Evolutionary conservation across 2,888 invertebrate species (phyloP), one percentile per base, ranked within the genome.

Genomic region (Drosophila quasianomalipes): DNA sequence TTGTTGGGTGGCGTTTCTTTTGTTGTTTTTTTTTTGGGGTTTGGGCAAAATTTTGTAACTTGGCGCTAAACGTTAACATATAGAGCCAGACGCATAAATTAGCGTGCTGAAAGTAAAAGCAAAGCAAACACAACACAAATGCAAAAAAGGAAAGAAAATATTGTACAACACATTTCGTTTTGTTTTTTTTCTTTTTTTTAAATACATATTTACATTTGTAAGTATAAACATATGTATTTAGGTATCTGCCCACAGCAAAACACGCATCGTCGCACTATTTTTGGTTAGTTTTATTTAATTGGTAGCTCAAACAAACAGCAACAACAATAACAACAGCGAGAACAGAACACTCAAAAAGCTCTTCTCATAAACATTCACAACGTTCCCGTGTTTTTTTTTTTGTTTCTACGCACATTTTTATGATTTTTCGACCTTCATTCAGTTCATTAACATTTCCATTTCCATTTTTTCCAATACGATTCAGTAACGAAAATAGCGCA

Each of bases 401-500:
- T 41, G 10, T 54, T 73, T 54, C 58, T 70, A 65, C 73, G 64
- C 73, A 59, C 63, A 55, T 28, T 30, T 55, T 70, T 61, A 70
- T 70, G 53, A 62, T 64, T 70, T 47, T 66, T 61, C 87, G 88
- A 87, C 88, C 88, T 88, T 91, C 89, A 80, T 74, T 83, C 75
- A 85, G 88, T 89, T 89, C 88, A 89, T 89, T 89, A 89, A 83
- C 88, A 89, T 86, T 89, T 82, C 66, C 31, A 41, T 58, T 22
- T 49, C 44, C 39, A 61, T 74, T 59, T 52, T 54, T 30, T n/a
- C 14, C 54, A 54, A 58, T 77, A 67, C 55, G 53, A 58, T 64
- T 63, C 26, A 53, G 54, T 41, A 75, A 39, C 49, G 59, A 69
- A 69, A 59, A 69, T 49, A 62, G 49, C 22, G 53, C 61, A 62